A percentile compares a stretch with the other conserved stretches of the same genome.
Evolutionary conservation across 2,888 invertebrate genomes (phyloP).

Genomic region (Thelaira solivaga): DNA sequence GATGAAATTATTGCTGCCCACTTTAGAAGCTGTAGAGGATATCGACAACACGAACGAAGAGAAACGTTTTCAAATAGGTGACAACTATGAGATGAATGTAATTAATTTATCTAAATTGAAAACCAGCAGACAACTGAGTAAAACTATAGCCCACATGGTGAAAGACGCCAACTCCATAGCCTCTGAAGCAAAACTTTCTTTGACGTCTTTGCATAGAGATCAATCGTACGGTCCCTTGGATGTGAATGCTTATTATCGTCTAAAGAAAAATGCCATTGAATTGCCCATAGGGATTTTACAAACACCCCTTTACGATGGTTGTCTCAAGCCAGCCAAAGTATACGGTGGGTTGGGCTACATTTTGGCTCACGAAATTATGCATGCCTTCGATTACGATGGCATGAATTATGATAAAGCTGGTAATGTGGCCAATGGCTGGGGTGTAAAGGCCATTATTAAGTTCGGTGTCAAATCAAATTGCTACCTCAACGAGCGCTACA

Average conservation of each 20-base stretch:
- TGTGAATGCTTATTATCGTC: constrained; percentile 72
- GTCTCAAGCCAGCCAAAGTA: constrained; percentile 62
- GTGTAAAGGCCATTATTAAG: constrained; percentile 69
- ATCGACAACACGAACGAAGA: background rate
- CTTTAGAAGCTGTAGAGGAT: constrained; percentile 1
- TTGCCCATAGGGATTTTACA: constrained; percentile 72
- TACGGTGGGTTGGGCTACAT: constrained; percentile 71
- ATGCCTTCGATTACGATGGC: constrained; percentile 74
- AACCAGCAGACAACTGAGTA: constrained; percentile 29
- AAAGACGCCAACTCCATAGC: constrained; percentile 20
- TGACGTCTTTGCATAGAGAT: constrained; percentile 39
- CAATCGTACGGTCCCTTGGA: constrained; percentile 67
- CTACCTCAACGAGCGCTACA: constrained; percentile 68
- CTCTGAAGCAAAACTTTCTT: constrained; percentile 23
- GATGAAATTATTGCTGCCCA: constrained; percentile 69
- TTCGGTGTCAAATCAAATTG: constrained; percentile 70
- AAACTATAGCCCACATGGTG: constrained; percentile 45
- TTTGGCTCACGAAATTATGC: constrained; percentile 72
- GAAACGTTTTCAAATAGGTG: constrained; percentile 1
- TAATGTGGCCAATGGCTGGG: constrained; percentile 68
- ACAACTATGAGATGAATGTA: constrained; percentile 68
- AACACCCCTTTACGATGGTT: constrained; percentile 64
- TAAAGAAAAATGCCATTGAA: constrained; percentile 71
- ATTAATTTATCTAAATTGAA: constrained; percentile 62
- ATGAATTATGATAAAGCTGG: constrained; percentile 72